Evolutionary conservation across 2,113 vertebrate species (phyloP).

Genomic region (Archocentrus centrarchus): DNA sequence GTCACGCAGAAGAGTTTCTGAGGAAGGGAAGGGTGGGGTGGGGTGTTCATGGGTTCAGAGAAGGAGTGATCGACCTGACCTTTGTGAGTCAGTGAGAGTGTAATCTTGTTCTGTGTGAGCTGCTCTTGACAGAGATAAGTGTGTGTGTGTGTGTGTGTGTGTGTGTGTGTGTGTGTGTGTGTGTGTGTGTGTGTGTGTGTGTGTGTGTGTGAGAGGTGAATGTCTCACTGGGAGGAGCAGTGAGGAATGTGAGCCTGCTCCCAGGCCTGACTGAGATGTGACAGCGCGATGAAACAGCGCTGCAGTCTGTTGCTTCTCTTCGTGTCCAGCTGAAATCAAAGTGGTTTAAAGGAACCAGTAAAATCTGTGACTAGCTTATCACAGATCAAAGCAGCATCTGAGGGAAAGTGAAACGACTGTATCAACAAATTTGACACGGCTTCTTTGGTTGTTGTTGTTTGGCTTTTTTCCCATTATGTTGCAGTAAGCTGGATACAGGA

Average conservation of each 20-base stretch:
- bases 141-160: background rate
- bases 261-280: background rate
- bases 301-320: background rate
- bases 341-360: background rate
- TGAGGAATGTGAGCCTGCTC: constrained; percentile 62
- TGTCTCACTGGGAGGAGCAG: constrained; percentile 55
- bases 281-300: background rate
- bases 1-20: background rate
- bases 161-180: background rate
- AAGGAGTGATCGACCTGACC: constrained; percentile 32
- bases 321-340: background rate
- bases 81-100: constrained; percentile 46
- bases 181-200: background rate
- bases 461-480: background rate
- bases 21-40: background rate
- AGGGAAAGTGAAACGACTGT: background rate
- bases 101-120: constrained; percentile 33
- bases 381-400: background rate
- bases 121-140: constrained; percentile 63
- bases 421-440: background rate
- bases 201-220: background rate
- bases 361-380: background rate
- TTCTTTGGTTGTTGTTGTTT: too few relatives aligned
- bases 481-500: background rate
- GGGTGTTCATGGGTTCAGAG: background rate